Evolutionary conservation across 2,113 vertebrate species (phyloP).

Genomic region (Sturnira hondurensis): DNA sequence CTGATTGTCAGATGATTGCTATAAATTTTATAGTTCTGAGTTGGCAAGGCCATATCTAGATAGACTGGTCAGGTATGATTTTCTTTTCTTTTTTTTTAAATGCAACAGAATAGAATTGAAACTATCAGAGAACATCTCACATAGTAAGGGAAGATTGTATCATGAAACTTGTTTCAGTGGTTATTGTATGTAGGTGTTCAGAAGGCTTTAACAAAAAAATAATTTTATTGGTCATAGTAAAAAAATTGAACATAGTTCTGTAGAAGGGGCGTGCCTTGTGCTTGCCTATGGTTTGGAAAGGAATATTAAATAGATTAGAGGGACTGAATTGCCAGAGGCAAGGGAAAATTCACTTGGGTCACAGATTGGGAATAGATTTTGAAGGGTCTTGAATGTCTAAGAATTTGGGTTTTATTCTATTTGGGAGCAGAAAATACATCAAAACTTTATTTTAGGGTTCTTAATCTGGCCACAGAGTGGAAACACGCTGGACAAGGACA

Average conservation of each 20-base stretch:
- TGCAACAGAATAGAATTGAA: neutral
- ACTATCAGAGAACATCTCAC: neutral
- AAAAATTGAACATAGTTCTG: neutral
- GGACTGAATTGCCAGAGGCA: neutral
- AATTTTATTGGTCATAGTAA: neutral
- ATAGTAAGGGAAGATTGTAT: neutral
- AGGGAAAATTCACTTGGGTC: neutral
- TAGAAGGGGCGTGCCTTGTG: neutral
- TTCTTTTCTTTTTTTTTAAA: neutral
- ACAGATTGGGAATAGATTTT: neutral
- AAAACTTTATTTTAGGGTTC: neutral
- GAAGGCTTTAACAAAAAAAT: conserved; percentile 3
- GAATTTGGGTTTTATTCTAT: neutral
- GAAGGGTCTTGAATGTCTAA: neutral
- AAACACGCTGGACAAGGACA: neutral
- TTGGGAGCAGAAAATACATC: neutral
- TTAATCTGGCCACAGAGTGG: neutral
- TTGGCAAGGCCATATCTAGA: neutral
- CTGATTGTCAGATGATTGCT: neutral
- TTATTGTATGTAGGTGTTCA: neutral
- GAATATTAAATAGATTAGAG: neutral
- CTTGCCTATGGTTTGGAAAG: neutral
- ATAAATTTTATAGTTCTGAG: conserved; percentile 12
- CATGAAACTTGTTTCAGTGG: neutral
- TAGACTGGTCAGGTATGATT: neutral